These are phyloP conservation scores for Cepphus grylle DNA, from an alignment of 2,113 vertebrate genomes.

Conservation along the genomic window DNA sequence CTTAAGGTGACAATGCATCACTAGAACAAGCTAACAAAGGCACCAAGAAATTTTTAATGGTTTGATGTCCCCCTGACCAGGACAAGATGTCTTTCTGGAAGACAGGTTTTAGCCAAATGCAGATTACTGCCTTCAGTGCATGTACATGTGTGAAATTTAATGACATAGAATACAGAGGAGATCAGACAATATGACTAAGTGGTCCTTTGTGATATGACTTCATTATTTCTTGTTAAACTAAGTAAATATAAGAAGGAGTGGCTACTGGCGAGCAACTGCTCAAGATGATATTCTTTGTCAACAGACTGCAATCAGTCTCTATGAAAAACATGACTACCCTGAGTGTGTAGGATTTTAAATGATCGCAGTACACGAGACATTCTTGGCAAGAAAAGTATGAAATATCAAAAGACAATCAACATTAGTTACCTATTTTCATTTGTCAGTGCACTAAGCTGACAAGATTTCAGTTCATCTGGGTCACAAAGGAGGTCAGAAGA, in stretches of 20 bases:
- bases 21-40: neutral
- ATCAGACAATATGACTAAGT: neutral
- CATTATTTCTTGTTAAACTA: neutral
- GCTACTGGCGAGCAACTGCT: neutral
- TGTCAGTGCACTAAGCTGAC: neutral
- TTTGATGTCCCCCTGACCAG: neutral
- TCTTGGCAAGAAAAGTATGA: neutral
- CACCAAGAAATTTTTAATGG: neutral
- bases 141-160: neutral
- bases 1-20: neutral
- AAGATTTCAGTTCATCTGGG: conserved; percentile 4
- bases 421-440: conserved; percentile 4
- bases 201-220: neutral
- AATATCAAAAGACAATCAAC: conserved; percentile 20
- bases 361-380: neutral
- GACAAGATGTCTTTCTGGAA: neutral
- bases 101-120: neutral
- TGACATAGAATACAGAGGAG: neutral
- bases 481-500: neutral
- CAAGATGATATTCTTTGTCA: neutral
- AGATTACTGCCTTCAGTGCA: neutral
- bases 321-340: neutral
- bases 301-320: neutral
- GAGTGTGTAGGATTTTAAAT: neutral
- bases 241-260: neutral